Evolutionary conservation across 23 tunicate species (phyloP), one percentile per base, ranked within the genome.

Genomic region (Trididemnum miniatum): DNA sequence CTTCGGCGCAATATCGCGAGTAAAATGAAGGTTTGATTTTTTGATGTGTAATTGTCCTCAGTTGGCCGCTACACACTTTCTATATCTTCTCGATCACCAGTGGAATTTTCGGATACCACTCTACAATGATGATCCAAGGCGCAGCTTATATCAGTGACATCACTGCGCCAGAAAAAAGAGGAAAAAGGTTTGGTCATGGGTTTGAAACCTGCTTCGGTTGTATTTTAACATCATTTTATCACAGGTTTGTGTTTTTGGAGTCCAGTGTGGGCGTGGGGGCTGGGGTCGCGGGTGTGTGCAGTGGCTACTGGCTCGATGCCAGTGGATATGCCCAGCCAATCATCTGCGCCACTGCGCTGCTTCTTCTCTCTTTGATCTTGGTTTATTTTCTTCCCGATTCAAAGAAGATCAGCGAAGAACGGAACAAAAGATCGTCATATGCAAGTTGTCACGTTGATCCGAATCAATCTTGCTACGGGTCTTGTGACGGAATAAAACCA

Each of bases 221-320:
- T 9, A 49, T 9, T 9, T 12, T 49, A 18, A 49, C 57, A 49
- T 49, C 18, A 9, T 49, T 12, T 9, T 62, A 4, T 65, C 65
- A 0, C 71, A 90, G 96, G 39, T 81, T 92, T 27, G 80, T 71
- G 35, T 83, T 92, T 60, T 84, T 92, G 44, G 97, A 92, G 35
- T 72, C 89, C 0, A 52, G 64, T 35, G 20, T 92, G 5, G 92
- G 97, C 12, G 51, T 92, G 12, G 97, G 92, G 7, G 97, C 91
- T 24, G 97, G 97, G 1, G 40, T 92, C 1, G 89, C 89, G 2
- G 92, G 97, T 1, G 32, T 87, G 4, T 54, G 35, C n/a, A 76
- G 92, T 34, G 97, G 97, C 1, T 87, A 80, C 49, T 92, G 97
- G 97, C 71, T 87, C 7, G 72, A 87, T 7, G 81, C 88, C 52